Percentiles rank a stretch among this genome's conserved stretches.
Evolutionary conservation across 2,113 vertebrate species (phyloP).

Genomic region (Lasiurus borealis): DNA sequence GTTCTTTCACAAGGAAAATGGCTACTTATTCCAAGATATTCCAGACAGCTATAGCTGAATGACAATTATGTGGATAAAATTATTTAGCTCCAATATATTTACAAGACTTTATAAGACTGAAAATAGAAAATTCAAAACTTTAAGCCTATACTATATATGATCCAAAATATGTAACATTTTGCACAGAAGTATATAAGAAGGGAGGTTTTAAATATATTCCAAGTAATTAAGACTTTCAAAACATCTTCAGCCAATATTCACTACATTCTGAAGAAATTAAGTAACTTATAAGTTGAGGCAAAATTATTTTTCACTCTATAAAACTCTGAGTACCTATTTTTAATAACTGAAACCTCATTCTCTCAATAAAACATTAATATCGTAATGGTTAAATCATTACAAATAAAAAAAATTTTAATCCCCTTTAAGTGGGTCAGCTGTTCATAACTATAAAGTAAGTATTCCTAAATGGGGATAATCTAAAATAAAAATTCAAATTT

Average conservation of each 20-base stretch:
- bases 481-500: conserved; percentile 20
- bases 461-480: neutral
- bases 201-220: conserved; percentile 61
- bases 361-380: conserved; percentile 23
- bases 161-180: conserved; percentile 57
- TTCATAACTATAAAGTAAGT: conserved; percentile 31
- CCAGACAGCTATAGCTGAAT: conserved; percentile 36
- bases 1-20: conserved; percentile 43
- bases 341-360: conserved; percentile 24
- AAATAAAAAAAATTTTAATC: conserved; percentile 22
- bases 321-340: conserved; percentile 23
- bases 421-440: conserved; percentile 42
- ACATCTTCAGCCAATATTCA: conserved; percentile 46
- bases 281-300: conserved; percentile 21
- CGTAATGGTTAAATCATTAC: conserved; percentile 24
- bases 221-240: conserved; percentile 62
- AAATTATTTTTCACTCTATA: conserved; percentile 43
- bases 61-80: conserved; percentile 50
- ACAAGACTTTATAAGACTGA: conserved; percentile 1
- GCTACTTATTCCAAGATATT: conserved; percentile 53
- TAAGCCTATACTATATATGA: neutral
- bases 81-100: conserved; percentile 56
- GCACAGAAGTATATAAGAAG: conserved; percentile 35
- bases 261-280: conserved; percentile 43
- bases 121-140: conserved; percentile 59